Conservation (phyloP, 2,113 vertebrate species). For the Pipa parva region DNA sequence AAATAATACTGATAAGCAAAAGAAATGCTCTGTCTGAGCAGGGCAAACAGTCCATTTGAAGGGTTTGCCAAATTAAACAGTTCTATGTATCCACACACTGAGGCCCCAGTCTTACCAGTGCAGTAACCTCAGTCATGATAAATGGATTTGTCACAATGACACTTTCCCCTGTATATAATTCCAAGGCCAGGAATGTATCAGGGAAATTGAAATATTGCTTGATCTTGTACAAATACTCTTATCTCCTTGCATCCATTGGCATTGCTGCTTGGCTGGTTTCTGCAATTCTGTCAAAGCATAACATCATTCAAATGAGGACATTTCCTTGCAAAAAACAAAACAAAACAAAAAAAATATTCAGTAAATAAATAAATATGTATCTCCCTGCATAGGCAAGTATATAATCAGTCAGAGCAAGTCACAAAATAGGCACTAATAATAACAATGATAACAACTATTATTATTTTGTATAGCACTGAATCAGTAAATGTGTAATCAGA, state of each 20-base stretch:
- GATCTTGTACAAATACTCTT: conserved; percentile 6
- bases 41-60: not conserved
- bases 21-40: not conserved
- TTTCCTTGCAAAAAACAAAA: conserved; percentile 4
- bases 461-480: too few relatives aligned
- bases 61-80: conserved; percentile 17
- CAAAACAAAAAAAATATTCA: too few relatives aligned
- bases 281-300: conserved; percentile 15
- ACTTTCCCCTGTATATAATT: not conserved
- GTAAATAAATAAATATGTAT: too few relatives aligned
- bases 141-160: conserved; percentile 7
- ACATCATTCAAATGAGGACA: conserved; percentile 25
- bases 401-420: too few relatives aligned
- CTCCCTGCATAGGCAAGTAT: too few relatives aligned
- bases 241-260: conserved; percentile 27
- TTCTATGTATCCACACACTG: conserved; percentile 10
- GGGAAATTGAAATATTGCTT: conserved; percentile 26
- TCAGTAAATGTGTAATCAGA: too few relatives aligned
- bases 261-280: conserved; percentile 7
- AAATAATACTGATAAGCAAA: not conserved
- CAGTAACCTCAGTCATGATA: conserved; percentile 9
- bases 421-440: too few relatives aligned
- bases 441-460: too few relatives aligned
- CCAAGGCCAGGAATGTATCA: conserved; percentile 21
- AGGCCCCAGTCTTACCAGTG: conserved; percentile 20